Evolutionary conservation across 2,888 invertebrate genomes (phyloP), one percentile per base, ranked within the genome.

Genomic region (Melieria picta): DNA sequence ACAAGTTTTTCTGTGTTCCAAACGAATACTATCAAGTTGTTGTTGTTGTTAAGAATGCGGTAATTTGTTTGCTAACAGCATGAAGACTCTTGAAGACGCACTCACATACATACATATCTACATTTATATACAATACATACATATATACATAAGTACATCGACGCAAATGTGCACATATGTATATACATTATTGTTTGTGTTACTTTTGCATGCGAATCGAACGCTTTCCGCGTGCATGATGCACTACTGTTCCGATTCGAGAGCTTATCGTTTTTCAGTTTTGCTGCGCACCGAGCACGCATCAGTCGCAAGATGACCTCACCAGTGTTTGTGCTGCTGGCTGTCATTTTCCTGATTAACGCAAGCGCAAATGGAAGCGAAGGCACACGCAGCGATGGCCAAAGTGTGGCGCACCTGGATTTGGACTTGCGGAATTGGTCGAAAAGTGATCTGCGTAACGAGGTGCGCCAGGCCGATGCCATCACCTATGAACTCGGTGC

Each of bases 401-500:
- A 10, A 45, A 16, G 61, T 7, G 46, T 10, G 13, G 52, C 50
- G 5, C 50, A 61, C 11, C 52, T 30, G 3, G 43, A 52, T 6
- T 10, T 45, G 43, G 50, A 50, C 43, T 48, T n/a, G n/a, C 10
- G 50, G 16, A 30, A 56, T 42, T 48, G 47, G 9, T 10, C 50
- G 13, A 64, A 69, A 5, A 72, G 68, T 13, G 72, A 76, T 60
- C 65, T 76, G 42, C 77, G 72, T 50, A 83, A 83, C 66, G 78
- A 80, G 62, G 73, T 84, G 13, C 73, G 77, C 50, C 81, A 83
- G 5, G 76, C 77, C 5, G 84, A 84, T 50, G 83, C 79, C 2
- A 76, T 81, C 30, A 82, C 84, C 4, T 83, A 78, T 45, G 83
- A 83, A 58, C 74, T 84, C 72, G 83, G 83, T 7, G 66, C 75